Conservation (phyloP, 2,888 invertebrate species). For the Ligdia adustata region DNA sequence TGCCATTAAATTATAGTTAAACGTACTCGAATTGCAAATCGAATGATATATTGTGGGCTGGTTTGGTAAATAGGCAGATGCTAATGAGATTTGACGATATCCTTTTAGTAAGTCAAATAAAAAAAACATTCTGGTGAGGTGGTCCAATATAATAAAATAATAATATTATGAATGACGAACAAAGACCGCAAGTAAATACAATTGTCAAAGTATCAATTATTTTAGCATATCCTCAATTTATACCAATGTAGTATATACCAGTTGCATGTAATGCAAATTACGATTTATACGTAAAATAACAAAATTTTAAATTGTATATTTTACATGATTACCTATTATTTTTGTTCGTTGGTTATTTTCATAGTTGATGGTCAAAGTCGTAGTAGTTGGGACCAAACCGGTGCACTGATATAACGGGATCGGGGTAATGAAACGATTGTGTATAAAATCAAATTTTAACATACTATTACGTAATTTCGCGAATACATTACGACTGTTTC, state of each 20-base stretch:
- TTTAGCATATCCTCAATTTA: conserved; percentile 71
- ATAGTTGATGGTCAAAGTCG: conserved; percentile 24
- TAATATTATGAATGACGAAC: conserved; percentile 14
- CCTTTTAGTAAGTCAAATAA: not conserved
- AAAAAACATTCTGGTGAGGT: conserved; percentile 10
- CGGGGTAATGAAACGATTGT: conserved; percentile 55
- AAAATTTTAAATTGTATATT: conserved; percentile 49
- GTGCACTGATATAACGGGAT: conserved; percentile 65
- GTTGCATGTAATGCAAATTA: conserved; percentile 72
- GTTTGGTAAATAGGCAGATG: conserved; percentile 35
- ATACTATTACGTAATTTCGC: conserved; percentile 41
- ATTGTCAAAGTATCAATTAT: conserved; percentile 63
- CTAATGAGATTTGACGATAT: conserved; percentile 9
- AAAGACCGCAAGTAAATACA: conserved; percentile 46
- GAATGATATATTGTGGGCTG: conserved; percentile 32
- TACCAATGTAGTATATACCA: conserved; percentile 58
- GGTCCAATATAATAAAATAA: conserved; percentile 26
- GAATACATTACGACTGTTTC: conserved; percentile 57
- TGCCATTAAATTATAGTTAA: conserved; percentile 26
- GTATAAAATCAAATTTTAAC: conserved; percentile 48
- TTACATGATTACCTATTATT: conserved; percentile 37
- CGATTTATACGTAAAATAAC: conserved; percentile 69
- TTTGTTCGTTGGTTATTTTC: conserved; percentile 30
- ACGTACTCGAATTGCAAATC: not conserved
- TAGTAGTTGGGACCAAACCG: conserved; percentile 76